These are phyloP conservation scores for Globodera ellingtonae DNA, from an alignment of 1,140 invertebrate species.

Conservation along the genomic window DNA sequence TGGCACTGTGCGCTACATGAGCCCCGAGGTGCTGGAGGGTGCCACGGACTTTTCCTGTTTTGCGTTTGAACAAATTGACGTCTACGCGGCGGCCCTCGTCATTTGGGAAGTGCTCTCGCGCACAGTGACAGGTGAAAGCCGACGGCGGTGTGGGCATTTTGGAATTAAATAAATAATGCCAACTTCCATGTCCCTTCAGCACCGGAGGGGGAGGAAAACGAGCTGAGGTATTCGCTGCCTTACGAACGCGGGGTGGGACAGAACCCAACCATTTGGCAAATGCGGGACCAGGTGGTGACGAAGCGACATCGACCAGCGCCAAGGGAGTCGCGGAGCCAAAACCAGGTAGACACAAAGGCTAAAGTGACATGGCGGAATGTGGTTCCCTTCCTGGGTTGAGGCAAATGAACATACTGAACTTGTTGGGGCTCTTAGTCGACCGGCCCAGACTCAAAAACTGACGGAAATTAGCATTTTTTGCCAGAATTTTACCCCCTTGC, in stretches of 20 bases:
- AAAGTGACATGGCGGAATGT: too few species aligned
- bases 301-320: slow-evolving; percentile 80
- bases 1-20: slow-evolving; percentile 93
- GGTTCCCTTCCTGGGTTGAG: too few species aligned
- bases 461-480: too few species aligned
- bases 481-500: too few species aligned
- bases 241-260: slow-evolving; percentile 92
- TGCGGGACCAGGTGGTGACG: slow-evolving; percentile 91
- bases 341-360: slow-evolving; percentile 30
- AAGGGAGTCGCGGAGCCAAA: slow-evolving; percentile 26
- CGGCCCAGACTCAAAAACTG: too few species aligned
- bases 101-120: slow-evolving; percentile 91
- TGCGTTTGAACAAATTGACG: slow-evolving; percentile 92
- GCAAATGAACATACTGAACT: too few species aligned
- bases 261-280: slow-evolving; percentile 92
- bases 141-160: slow-evolving; percentile 66
- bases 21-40: slow-evolving; percentile 94
- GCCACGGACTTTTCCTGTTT: slow-evolving; percentile 94
- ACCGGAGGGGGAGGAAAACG: slow-evolving; percentile 70
- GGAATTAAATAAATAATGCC: slow-evolving; percentile 22
- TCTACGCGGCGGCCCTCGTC: slow-evolving; percentile 94
- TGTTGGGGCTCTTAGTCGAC: too few species aligned
- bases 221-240: slow-evolving; percentile 79
- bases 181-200: slow-evolving; percentile 24
- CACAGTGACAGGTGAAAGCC: slow-evolving; percentile 68